phyloP scores from a whole-genome alignment of 1,140 invertebrate species.

The Bradynema listronoti region DNA sequence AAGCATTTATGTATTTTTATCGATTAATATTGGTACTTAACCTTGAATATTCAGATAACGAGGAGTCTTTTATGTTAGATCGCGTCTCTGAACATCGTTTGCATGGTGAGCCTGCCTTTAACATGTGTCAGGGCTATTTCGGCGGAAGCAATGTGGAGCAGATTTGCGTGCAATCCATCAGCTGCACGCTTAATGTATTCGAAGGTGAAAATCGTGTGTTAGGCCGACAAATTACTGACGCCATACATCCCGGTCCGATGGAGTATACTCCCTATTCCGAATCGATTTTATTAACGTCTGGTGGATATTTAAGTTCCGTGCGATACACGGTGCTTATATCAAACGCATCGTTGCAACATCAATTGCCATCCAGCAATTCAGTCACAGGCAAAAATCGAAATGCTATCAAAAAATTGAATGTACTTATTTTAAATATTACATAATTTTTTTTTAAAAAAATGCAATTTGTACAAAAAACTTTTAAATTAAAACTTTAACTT shows the following conservation, averaged over 20 bases:
- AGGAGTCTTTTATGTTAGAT: constrained; percentile 36
- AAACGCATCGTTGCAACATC: too few relatives aligned
- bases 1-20: too few relatives aligned
- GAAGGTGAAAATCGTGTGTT: constrained; percentile 42
- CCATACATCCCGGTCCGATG: constrained; percentile 39
- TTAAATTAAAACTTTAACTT: too few relatives aligned
- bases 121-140: constrained; percentile 40
- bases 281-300: constrained; percentile 32
- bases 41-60: constrained; percentile 28
- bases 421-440: too few relatives aligned
- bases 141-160: constrained; percentile 16
- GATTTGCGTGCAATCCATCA: constrained; percentile 41
- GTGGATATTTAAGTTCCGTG: constrained; percentile 23
- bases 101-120: constrained; percentile 29
- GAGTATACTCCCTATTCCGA: constrained; percentile 27
- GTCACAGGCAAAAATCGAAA: too few relatives aligned
- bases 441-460: too few relatives aligned
- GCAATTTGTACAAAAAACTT: too few relatives aligned
- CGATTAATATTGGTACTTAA: too few relatives aligned
- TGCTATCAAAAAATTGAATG: too few relatives aligned
- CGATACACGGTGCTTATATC: constrained; percentile 25
- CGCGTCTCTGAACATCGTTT: constrained; percentile 43
- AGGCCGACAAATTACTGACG: constrained; percentile 17
- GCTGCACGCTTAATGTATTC: constrained; percentile 27
- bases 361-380: too few relatives aligned